Percentiles rank a stretch among this genome's conserved stretches.
Conservation (phyloP, 2,113 vertebrate species). For the Orientallactaga bullata region DNA sequence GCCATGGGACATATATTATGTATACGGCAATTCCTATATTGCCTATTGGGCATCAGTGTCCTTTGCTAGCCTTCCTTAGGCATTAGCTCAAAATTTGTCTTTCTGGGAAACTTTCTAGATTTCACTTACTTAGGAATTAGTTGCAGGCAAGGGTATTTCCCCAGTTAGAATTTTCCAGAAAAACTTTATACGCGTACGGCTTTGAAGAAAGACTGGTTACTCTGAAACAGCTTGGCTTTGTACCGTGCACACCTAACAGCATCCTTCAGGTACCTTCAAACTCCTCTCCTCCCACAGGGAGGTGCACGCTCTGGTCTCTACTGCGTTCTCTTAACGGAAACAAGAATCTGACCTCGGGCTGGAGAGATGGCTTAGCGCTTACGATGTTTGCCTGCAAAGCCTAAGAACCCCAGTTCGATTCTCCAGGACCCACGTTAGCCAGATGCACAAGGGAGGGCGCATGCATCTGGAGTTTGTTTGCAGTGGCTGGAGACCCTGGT, state of each 20-base stretch:
- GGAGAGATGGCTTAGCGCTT: too few relatives aligned
- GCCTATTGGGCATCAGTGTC: not conserved
- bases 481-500: too few relatives aligned
- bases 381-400: too few relatives aligned
- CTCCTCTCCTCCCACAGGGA: not conserved
- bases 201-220: not conserved
- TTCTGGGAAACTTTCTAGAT: conserved; percentile 9
- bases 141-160: not conserved
- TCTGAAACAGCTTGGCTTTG: not conserved
- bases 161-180: not conserved
- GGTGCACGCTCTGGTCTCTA: not conserved
- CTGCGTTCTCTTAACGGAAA: not conserved
- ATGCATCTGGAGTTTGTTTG: too few relatives aligned
- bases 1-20: not conserved
- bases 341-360: not conserved
- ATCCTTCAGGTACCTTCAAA: not conserved
- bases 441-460: too few relatives aligned
- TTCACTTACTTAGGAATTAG: not conserved
- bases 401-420: too few relatives aligned
- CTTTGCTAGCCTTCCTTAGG: not conserved
- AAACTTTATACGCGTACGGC: not conserved
- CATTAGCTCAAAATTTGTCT: not conserved
- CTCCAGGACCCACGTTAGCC: too few relatives aligned
- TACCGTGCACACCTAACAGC: not conserved
- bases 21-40: not conserved